Percentiles rank a stretch among this genome's conserved stretches.
Evolutionary conservation across 2,797 vertebrate genomes (phyloP).

Genomic region (Hozukius guyotensis): DNA sequence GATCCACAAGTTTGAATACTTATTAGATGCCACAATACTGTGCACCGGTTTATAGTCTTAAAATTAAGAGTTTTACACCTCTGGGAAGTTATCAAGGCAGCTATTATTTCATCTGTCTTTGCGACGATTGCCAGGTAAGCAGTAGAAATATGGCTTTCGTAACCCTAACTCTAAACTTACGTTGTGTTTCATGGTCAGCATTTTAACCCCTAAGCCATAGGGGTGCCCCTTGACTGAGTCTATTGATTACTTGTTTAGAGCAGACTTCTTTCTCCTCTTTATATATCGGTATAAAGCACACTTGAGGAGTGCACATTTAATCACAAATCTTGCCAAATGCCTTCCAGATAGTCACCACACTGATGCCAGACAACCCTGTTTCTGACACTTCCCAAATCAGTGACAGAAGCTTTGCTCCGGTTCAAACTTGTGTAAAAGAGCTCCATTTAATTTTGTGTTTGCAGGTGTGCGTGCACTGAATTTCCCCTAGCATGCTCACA

Average conservation of each 20-base stretch:
- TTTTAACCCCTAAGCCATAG: neutral
- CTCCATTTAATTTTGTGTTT: constrained; percentile 2
- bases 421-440: constrained; percentile 14
- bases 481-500: constrained; percentile 25
- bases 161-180: neutral
- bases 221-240: too few relatives aligned
- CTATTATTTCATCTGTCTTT: neutral
- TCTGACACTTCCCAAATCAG: constrained; percentile 24
- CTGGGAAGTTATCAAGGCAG: neutral
- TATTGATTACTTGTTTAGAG: neutral
- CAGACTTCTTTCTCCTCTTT: neutral
- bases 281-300: neutral
- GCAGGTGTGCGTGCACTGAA: constrained; percentile 19
- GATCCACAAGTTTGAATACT: neutral
- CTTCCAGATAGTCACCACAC: neutral
- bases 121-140: neutral
- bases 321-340: constrained; percentile 3
- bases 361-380: constrained; percentile 1
- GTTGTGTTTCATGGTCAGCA: neutral
- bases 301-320: neutral
- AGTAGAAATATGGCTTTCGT: neutral
- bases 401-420: neutral
- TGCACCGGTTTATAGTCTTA: neutral
- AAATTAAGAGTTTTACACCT: neutral
- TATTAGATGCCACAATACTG: neutral